phyloP scores from a whole-genome alignment of 2,888 invertebrate genomes.

The Sminthurides aquaticus region DNA sequence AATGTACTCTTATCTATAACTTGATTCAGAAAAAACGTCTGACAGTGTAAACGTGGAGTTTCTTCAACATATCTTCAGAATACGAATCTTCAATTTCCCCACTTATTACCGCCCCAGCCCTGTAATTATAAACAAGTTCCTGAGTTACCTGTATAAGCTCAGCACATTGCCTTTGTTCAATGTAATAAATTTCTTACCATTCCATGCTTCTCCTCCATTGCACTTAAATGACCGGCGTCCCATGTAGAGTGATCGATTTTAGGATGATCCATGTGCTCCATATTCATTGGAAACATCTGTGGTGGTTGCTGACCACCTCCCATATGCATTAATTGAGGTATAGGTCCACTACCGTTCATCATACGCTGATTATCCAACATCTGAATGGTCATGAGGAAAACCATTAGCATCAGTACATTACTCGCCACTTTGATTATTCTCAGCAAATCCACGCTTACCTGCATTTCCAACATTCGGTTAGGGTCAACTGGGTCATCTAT shows the following conservation, averaged over 20 bases:
- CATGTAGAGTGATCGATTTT: conserved; percentile 37
- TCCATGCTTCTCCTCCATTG: conserved; percentile 24
- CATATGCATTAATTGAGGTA: conserved; percentile 36
- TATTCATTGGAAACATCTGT: conserved; percentile 33
- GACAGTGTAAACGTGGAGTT: no score
- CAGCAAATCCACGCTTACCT: not conserved
- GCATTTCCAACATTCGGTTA: conserved; percentile 26
- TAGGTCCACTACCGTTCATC: conserved; percentile 37
- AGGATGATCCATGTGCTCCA: conserved; percentile 30
- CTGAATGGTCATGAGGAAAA: conserved; percentile 11
- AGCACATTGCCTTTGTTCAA: no score
- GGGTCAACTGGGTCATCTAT: conserved; percentile 37
- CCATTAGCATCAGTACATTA: not conserved
- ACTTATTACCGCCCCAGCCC: not conserved
- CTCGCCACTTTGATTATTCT: not conserved
- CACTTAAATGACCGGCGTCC: conserved; percentile 23
- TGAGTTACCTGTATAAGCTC: no score
- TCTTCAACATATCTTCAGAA: no score
- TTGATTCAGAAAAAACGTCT: no score
- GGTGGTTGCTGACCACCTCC: conserved; percentile 30
- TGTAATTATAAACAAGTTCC: not conserved
- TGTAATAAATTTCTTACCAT: conserved; percentile 23
- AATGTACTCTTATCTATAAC: no score
- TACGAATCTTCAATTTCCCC: no score
- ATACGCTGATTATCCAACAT: conserved; percentile 37